These are phyloP conservation scores for Oligia fasciuncula DNA, from an alignment of 2,888 invertebrate genomes.

Conservation along the genomic window DNA sequence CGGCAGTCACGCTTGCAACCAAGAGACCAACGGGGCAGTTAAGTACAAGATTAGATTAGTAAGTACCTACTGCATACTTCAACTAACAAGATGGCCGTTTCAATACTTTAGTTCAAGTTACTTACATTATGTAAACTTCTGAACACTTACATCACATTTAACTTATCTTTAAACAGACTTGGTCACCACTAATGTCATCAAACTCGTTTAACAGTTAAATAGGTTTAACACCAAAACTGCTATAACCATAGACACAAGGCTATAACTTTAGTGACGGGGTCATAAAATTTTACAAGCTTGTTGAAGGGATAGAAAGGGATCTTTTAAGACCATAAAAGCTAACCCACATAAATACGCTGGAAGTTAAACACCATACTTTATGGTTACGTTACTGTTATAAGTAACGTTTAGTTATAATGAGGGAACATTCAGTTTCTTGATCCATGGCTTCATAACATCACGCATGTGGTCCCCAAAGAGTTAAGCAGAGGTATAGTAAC, in stretches of 20 bases:
- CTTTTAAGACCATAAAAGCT: slow-evolving; percentile 20
- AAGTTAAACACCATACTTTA: slow-evolving; percentile 20
- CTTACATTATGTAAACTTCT: neutral
- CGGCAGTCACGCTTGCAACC: too few relatives aligned
- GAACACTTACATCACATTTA: neutral
- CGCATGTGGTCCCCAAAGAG: neutral
- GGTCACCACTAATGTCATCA: slow-evolving; percentile 2
- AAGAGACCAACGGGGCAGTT: too few relatives aligned
- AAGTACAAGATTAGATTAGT: neutral
- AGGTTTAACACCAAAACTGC: slow-evolving; percentile 39
- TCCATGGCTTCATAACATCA: neutral
- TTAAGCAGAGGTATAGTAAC: neutral
- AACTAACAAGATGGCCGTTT: neutral
- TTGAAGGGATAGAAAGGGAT: slow-evolving; percentile 17
- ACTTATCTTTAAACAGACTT: neutral
- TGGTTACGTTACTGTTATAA: slow-evolving; percentile 3
- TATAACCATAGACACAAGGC: slow-evolving; percentile 1
- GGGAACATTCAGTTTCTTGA: neutral
- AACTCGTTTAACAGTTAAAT: slow-evolving; percentile 25
- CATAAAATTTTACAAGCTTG: slow-evolving; percentile 42
- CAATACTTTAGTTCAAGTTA: neutral
- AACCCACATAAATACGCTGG: slow-evolving; percentile 38
- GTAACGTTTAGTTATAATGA: slow-evolving; percentile 6
- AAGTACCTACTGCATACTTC: neutral
- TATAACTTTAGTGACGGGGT: slow-evolving; percentile 16